Evolutionary conservation across 2,113 vertebrate genomes (phyloP), one percentile per base, ranked within the genome.

Genomic region (Beaufortia kweichowensis): DNA sequence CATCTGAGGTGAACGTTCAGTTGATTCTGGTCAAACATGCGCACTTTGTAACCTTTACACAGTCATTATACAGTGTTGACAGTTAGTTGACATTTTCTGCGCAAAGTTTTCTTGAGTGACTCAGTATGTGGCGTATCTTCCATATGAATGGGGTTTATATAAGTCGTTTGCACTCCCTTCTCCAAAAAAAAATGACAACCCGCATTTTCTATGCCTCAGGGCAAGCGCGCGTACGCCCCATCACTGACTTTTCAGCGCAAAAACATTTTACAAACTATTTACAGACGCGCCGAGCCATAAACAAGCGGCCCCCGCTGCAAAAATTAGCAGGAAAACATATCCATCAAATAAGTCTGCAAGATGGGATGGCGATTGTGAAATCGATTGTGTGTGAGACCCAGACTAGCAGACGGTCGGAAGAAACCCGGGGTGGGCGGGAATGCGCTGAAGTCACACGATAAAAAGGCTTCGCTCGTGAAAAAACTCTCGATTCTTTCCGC

Each of bases 381-480:
- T 62, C 56, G 71, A 62, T 21, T 29, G 39, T 46, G 55, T 57
- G 71, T 61, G 56, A 28, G 71, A 74, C 26, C 35, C 71, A 23
- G 23, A 12, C 24, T 39, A 48, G 71, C 24, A 31, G 71, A 43
- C 46, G 29, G 21, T 17, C 14, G 53, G 24, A 55, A 43, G 69
- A 56, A 72, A 43, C 33, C n/a, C 23, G 69, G 14, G 55, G 82
- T 79, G 82, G 82, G 82, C 79, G 82, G 76, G 82, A 50, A 55
- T 59, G 71, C 75, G 75, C 41, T 28, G 26, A 19, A 62, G 67
- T 17, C 35, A 28, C 19, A 61, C 60, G 74, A 81, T 81, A 76
- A 79, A 83, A 79, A 59, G 72, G 76, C 64, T 79, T 70, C 29
- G 75, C 76, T 50, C 59, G 19, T 43, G 43, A 23, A 71, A 78